Conservation (phyloP, 2,888 invertebrate species). For the Phania funesta region DNA sequence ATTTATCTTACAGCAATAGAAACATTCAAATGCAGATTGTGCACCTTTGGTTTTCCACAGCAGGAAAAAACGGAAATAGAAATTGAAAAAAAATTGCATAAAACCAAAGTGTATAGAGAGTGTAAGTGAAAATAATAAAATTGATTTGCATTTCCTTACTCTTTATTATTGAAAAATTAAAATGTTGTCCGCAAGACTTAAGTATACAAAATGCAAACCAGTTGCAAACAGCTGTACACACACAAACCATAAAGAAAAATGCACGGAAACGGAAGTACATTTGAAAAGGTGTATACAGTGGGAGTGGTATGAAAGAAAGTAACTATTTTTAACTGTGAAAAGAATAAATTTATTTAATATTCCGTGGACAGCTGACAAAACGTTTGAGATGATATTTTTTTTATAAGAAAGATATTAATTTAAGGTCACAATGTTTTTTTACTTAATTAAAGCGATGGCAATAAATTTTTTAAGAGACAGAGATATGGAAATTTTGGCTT, state of each 20-base stretch:
- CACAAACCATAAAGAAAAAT: not conserved
- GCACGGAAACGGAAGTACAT: conserved; percentile 43
- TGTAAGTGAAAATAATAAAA: conserved; percentile 60
- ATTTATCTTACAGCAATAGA: conserved; percentile 49
- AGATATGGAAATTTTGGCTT: too few species aligned
- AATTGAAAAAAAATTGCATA: conserved; percentile 3
- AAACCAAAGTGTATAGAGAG: conserved; percentile 32
- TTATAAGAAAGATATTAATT: not conserved
- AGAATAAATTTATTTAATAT: not conserved
- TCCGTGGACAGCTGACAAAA: not conserved
- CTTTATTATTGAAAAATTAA: conserved; percentile 66
- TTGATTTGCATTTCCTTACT: conserved; percentile 65
- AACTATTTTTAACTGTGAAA: not conserved
- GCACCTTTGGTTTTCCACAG: conserved; percentile 54
- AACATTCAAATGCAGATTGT: conserved; percentile 68
- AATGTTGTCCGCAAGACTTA: conserved; percentile 63
- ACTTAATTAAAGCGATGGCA: too few species aligned
- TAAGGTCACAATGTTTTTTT: too few species aligned
- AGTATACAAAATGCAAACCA: conserved; percentile 64
- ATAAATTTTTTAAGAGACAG: too few species aligned
- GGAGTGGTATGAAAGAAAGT: not conserved
- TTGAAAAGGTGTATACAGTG: conserved; percentile 25
- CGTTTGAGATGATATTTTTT: not conserved
- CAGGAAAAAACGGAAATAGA: conserved; percentile 37
- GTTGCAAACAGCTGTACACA: not conserved